phyloP scores from a whole-genome alignment of 2,888 invertebrate genomes.

The Mayetiola destructor region DNA sequence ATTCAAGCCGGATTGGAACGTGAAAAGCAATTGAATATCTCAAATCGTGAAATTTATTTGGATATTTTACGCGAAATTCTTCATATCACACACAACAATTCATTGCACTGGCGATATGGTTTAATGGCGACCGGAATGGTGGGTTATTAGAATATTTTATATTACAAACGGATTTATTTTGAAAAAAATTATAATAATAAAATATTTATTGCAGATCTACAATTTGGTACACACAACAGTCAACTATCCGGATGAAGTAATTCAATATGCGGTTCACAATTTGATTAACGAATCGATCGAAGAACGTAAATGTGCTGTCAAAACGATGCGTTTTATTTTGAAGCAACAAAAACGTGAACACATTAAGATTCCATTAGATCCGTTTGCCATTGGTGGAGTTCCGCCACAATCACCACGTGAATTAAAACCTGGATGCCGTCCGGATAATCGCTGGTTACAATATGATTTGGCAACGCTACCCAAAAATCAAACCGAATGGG shows the following conservation, averaged over 20 bases:
- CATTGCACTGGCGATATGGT: slow-evolving; percentile 69
- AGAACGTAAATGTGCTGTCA: slow-evolving; percentile 57
- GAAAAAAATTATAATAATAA: too few species aligned
- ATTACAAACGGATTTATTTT: too few species aligned
- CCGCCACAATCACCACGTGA: slow-evolving; percentile 24
- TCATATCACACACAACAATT: slow-evolving; percentile 18
- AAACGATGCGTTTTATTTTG: slow-evolving; percentile 46
- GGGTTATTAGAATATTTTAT: too few species aligned
- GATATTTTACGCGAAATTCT: slow-evolving; percentile 38
- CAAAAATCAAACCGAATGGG: slow-evolving; percentile 55
- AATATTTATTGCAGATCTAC: too few species aligned
- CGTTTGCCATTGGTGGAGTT: slow-evolving; percentile 36
- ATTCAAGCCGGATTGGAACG: neutral
- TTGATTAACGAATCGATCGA: slow-evolving; percentile 63
- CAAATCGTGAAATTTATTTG: slow-evolving; percentile 39
- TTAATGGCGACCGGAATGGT: slow-evolving; percentile 59
- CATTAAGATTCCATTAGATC: slow-evolving; percentile 44
- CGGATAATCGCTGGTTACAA: slow-evolving; percentile 62
- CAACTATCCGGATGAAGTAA: slow-evolving; percentile 45
- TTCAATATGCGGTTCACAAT: slow-evolving; percentile 47
- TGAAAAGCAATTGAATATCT: slow-evolving; percentile 33
- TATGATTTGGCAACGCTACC: slow-evolving; percentile 47
- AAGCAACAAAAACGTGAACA: slow-evolving; percentile 58
- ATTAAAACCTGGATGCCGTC: slow-evolving; percentile 39
- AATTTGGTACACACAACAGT: slow-evolving; percentile 58